Evolutionary conservation across 1,140 invertebrate genomes (phyloP), one percentile per base, ranked within the genome.

Genomic region (Tetragonula clypearis): DNA sequence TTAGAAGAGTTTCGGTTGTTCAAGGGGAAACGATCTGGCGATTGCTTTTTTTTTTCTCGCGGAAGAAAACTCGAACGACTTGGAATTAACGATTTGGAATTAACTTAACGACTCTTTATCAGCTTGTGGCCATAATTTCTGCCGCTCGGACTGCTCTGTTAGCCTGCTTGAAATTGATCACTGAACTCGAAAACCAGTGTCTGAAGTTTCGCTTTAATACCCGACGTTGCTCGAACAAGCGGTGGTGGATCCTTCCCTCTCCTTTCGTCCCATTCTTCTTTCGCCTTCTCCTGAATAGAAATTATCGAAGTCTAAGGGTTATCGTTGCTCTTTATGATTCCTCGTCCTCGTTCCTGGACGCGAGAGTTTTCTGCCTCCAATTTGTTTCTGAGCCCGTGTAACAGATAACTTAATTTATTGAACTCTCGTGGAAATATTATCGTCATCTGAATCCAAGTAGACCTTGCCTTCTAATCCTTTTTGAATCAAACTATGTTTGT

Each of bases 21-120:
- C 21, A 19, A 19, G 1, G 4, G n/a, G 55, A 8, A 30, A 12
- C 19, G 53, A 58, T 30, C 17, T 8, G 15, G 78, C 49, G 53
- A 41, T 82, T 41, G n/a, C 69, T 21, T 17, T 30, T 55, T 30
- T 21, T 26, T 56, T 82, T 74, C 62, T n/a, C 79, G 26, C 15
- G n/a, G 58, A 53, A 15, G 1, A 19, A 30, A 19, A 55, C 23
- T 65, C 71, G 26, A 69, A 53, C 79, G 60, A 41, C 35, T 35
- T 35, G 35, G 35, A 35, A 35, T 35, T 35, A 35, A 35, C 82
- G 35, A 60, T 68, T 49, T 35, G 26, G 72, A 77, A 77, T 83
- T 78, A 78, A 83, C 55, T 82, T 82, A 65, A 82, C 80, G 80
- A 82, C 75, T 60, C 49, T 76, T 82, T 82, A 75, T 76, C 72